Base-by-base conservation (phyloP, 2,888 invertebrate genomes). In the Tanytarsus gracilentus region DNA sequence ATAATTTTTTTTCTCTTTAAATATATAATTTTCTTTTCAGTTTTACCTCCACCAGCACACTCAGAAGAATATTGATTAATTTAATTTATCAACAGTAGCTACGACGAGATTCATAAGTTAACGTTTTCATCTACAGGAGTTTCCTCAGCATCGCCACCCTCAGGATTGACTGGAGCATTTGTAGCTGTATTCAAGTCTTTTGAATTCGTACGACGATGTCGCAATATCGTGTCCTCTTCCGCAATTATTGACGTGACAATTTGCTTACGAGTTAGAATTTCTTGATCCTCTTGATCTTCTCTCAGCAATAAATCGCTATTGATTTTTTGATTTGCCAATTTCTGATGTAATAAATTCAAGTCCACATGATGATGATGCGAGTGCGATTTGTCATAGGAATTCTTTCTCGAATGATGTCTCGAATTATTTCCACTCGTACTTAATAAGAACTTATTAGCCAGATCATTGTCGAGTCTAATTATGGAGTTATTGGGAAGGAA, bases 171-270 rank as follows among this genome's bases (percentile, higher is more conserved):
- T n/a, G n/a, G n/a, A n/a, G n/a, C n/a, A n/a, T n/a, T n/a, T n/a
- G n/a, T n/a, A n/a, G n/a, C n/a, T n/a, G n/a, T 21, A 48, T 58
- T 44, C 18, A 58, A 29, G 66, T 82, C 82, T 66, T 76, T 76
- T n/a, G 81, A 81, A 66, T 78, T 77, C 39, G 81, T 81, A 66
- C 82, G 76, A 4, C 82, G 76, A 70, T 82, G 82, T 1, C 82
- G 75, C 63, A 82, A 69, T 40, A 73, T 73, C 62, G 68, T 61
- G 26, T 61, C 50, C 48, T 63, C 63, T 56, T 65, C 64, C 18
- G 63, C 64, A 9, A 64, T 52, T 5, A 11, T 29, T 27, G 39
- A 30, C 14, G 25, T 18, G 7, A 39, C 27, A 4, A n/a, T 23
- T 14, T 50, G 39, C 26, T 55, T 49, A 14, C 30, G 40, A 21